Base-by-base conservation (phyloP, 2,113 vertebrate genomes). In the Scalopus aquaticus region DNA sequence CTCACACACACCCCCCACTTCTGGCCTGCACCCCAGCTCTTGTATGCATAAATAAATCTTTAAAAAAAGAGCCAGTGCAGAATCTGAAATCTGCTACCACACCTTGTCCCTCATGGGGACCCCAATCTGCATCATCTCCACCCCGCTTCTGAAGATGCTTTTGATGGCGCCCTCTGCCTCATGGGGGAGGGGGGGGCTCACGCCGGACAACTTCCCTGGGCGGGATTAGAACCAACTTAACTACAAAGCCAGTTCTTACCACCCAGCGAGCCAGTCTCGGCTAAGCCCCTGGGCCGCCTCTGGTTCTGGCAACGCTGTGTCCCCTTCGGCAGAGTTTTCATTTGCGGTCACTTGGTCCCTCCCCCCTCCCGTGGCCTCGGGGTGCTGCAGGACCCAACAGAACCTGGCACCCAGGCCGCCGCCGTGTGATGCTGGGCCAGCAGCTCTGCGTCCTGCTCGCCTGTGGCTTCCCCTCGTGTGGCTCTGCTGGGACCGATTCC, bases 171-270 rank as follows among this genome's bases (percentile, higher is more conserved):
- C 13, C 0, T 28, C 65, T 3, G 2, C 0, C 64, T 28, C 58
- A 28, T 60, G 58, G 13, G 3, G 24, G 26, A 7, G 49, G 16
- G 49, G 3, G 49, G 20, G 54, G 20, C 22, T 10, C 2, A 0
- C 9, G 9, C 39, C 0, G 1, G 0, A 0, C 12, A 0, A 0
- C 17, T 0, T 2, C 3, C 56, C 28, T 11, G 8, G 49, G 1
- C 0, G 32, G 49, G 74, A 49, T 44, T 11, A 2, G 28, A 32
- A 19, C 84, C 0, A 0, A 10, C 39, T 62, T 42, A 0, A 0
- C 0, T 1, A 0, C 9, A 37, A 37, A 4, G 16, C 6, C 51
- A 0, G 0, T 0, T 0, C 28, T 54, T 13, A 2, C 44, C 86
- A 11, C 1, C 2, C 2, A 2, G 5, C 65, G 42, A 5, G 19